Percentiles rank a stretch among this genome's conserved stretches.
Evolutionary conservation across 1,140 invertebrate genomes (phyloP).

Genomic region (Zaprionus davidi): DNA sequence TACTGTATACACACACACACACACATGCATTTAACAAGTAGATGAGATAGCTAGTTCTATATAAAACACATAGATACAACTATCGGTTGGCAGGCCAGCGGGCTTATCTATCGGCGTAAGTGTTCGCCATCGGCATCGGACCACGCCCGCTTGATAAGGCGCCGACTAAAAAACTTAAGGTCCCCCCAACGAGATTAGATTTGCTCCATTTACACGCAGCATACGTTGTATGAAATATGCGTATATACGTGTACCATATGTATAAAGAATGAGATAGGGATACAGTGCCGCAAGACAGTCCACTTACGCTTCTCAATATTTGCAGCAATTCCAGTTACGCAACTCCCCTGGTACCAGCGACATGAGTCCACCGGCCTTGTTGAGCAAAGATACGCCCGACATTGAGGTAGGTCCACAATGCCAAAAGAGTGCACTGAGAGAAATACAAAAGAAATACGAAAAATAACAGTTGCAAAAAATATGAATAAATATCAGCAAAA

Average conservation of each 20-base stretch:
- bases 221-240: background rate
- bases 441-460: background rate
- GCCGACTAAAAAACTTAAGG: conserved; percentile 14
- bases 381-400: conserved; percentile 88
- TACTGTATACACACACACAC: conserved; percentile 19
- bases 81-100: conserved; percentile 40
- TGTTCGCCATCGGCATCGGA: conserved; percentile 39
- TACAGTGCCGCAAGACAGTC: background rate
- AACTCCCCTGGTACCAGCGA: conserved; percentile 14
- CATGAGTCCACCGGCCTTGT: conserved; percentile 84
- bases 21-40: background rate
- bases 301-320: background rate
- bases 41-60: conserved; percentile 26
- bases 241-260: too few relatives aligned
- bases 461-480: background rate
- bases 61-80: conserved; percentile 62
- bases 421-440: conserved; percentile 5
- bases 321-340: conserved; percentile 10
- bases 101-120: conserved; percentile 23
- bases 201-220: conserved; percentile 18
- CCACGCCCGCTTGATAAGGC: conserved; percentile 23
- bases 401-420: conserved; percentile 87
- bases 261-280: background rate
- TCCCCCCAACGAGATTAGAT: conserved; percentile 33
- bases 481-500: background rate